Base-by-base conservation (phyloP, 1,140 invertebrate genomes). In the Bemisia tabaci region DNA sequence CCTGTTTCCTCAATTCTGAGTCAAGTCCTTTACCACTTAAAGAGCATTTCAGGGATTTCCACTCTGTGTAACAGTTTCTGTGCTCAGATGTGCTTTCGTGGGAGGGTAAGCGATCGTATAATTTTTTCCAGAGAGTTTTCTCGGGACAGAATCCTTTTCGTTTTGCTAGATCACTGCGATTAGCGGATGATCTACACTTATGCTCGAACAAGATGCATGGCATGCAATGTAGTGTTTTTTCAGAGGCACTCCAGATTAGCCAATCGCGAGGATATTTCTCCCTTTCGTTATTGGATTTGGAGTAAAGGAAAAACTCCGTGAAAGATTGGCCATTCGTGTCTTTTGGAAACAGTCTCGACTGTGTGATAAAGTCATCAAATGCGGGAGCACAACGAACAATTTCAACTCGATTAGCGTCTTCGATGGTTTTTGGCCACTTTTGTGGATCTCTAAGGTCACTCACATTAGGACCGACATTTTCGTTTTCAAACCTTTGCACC, bases 1-100 rank as follows among this genome's bases (percentile, higher is more conserved):
- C 27, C 48, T 67, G 59, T 64, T 26, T 59, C 59, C 24, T n/a
- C 27, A 71, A 67, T 12, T 48, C n/a, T n/a, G n/a, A n/a, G n/a
- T n/a, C n/a, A n/a, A n/a, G n/a, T n/a, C n/a, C n/a, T n/a, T n/a
- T n/a, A 58, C 39, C 33, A 12, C 48, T 12, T 5, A 25, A 59
- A 25, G 58, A 59, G 12, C 59, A 25, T 24, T 65, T 33, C 48
- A 65, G 17, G 26, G 27, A 22, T 59, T 59, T 65, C 64, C 64
- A 65, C 22, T 12, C 26, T 39, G 24, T 39, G 26, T 65, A 65
- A 26, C 64, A 65, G 26, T 22, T 59, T 39, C 58, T 26, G 33
- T 64, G 63, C 1, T 2, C 48, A 33, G 27, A 17, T 33, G 5
- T 64, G 23, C 48, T 64, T 64, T 64, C 27, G 12, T 64, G 63